Evolutionary conservation across 2,113 vertebrate genomes (phyloP).

Genomic region (Corydoras sp.): DNA sequence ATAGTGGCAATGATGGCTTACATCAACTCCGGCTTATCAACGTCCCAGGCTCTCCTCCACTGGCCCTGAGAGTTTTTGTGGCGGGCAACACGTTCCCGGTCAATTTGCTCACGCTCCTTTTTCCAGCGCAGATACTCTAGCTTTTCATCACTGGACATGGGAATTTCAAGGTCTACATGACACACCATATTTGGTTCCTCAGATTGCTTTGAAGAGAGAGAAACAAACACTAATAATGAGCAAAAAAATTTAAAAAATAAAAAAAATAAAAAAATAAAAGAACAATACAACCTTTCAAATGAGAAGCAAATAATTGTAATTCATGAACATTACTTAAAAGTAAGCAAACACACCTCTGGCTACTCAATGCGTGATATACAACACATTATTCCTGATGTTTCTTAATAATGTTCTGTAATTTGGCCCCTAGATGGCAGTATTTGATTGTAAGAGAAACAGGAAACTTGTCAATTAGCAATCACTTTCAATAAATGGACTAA

Average conservation of each 20-base stretch:
- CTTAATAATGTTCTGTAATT: no score
- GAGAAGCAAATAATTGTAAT: not conserved
- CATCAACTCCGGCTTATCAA: conserved; percentile 86
- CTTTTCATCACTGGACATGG: conserved; percentile 68
- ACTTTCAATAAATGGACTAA: no score
- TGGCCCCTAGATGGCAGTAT: no score
- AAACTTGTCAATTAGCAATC: no score
- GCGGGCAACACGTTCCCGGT: conserved; percentile 82
- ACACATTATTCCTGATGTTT: no score
- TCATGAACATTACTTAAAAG: no score
- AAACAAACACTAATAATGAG: not conserved
- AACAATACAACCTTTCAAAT: not conserved
- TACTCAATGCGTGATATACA: no score
- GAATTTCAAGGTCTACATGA: conserved; percentile 60
- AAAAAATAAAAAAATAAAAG: not conserved
- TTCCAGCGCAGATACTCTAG: conserved; percentile 86
- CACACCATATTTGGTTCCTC: conserved; percentile 59
- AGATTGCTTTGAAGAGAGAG: not conserved
- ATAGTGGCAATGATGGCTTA: conserved; percentile 62
- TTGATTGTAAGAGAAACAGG: no score
- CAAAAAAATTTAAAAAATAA: not conserved
- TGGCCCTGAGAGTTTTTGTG: conserved; percentile 92
- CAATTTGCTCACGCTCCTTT: conserved; percentile 85
- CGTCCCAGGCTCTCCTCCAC: conserved; percentile 93
- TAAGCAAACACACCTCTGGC: no score